Evolutionary conservation across 2,113 vertebrate genomes (phyloP).

Genomic region (Acinonyx jubatus): DNA sequence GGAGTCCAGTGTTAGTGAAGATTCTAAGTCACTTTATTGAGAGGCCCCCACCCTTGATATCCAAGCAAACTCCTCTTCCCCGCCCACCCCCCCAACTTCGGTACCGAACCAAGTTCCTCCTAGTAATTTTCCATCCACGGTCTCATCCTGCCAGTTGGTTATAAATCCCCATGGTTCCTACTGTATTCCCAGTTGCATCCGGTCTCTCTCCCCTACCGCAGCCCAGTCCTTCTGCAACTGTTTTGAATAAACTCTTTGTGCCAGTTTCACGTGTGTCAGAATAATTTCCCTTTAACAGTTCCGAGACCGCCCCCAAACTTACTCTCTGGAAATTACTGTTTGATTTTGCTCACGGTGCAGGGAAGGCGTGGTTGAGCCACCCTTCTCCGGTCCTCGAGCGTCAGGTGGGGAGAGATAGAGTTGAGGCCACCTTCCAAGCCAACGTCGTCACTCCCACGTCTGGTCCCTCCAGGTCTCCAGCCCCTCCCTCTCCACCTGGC

Average conservation of each 20-base stretch:
- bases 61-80: not conserved
- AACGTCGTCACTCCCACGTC: fast-evolving
- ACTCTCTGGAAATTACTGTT: not conserved
- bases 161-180: not conserved
- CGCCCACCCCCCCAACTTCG: not conserved
- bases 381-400: not conserved
- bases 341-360: not conserved
- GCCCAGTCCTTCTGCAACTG: not conserved
- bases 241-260: not conserved
- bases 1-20: not conserved
- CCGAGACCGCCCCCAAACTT: not conserved
- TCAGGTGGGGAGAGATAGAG: not conserved
- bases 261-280: not conserved
- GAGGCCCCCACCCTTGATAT: not conserved
- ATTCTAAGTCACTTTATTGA: not conserved
- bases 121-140: not conserved
- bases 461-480: not conserved
- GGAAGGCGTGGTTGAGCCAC: not conserved
- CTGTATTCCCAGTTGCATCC: not conserved
- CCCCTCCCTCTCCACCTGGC: too few relatives aligned
- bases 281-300: not conserved
- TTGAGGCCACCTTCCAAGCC: not conserved
- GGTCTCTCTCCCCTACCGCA: not conserved
- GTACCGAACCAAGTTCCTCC: not conserved
- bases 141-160: not conserved